Percentiles rank a stretch among this genome's conserved stretches.
phyloP scores from a whole-genome alignment of 2,113 vertebrate genomes.

The Aegithalos caudatus region DNA sequence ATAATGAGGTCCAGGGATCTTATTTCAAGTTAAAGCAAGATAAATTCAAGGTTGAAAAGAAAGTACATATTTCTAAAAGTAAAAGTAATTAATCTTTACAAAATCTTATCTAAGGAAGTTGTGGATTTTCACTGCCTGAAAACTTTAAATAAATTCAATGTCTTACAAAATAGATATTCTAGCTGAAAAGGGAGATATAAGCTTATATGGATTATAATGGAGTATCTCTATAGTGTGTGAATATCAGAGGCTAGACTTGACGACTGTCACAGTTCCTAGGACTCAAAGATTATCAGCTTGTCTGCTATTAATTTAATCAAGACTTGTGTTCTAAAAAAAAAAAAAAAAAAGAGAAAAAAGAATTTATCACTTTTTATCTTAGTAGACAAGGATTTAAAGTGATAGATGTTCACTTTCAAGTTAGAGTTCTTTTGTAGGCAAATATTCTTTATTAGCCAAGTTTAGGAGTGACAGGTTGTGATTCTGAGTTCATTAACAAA shows the following conservation, averaged over 20 bases:
- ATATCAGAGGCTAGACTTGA: background rate
- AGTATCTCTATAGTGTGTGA: background rate
- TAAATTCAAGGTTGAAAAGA: slow-evolving; percentile 26
- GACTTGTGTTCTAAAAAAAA: background rate
- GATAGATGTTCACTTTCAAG: background rate
- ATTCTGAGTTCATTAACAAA: background rate
- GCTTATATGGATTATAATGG: background rate
- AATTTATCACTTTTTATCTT: background rate
- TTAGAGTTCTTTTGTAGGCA: background rate
- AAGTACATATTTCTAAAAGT: background rate
- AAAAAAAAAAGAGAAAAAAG: background rate
- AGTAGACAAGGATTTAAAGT: background rate
- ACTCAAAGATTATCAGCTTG: background rate
- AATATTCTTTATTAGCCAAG: background rate
- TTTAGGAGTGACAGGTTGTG: background rate
- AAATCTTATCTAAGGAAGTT: background rate
- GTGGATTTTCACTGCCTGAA: background rate
- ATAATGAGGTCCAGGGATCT: background rate
- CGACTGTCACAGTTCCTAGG: background rate
- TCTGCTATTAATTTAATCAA: background rate
- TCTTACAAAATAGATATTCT: background rate
- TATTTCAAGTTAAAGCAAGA: slow-evolving; percentile 14
- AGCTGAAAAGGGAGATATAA: background rate
- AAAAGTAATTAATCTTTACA: slow-evolving; percentile 29
- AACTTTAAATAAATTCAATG: background rate